phyloP scores from a whole-genome alignment of 2,888 invertebrate genomes.

The Hydroisotoma schaefferi region DNA sequence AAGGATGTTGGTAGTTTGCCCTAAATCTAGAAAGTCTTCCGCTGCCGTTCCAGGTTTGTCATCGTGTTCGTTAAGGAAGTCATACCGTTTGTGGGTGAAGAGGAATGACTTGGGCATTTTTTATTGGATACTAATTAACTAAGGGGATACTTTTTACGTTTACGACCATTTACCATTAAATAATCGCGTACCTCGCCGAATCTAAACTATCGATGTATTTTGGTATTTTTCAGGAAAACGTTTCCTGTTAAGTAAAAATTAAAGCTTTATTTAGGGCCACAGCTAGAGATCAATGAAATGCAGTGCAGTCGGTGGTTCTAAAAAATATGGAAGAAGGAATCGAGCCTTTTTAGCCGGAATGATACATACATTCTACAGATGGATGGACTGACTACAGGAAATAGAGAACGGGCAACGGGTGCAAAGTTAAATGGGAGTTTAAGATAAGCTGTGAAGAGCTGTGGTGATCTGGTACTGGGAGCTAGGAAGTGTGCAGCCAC shows the following conservation, averaged over 20 bases:
- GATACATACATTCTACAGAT: neutral
- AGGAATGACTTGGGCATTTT: slow-evolving; percentile 64
- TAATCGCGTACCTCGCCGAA: too few species aligned
- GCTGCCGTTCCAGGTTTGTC: slow-evolving; percentile 12
- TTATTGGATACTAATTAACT: neutral
- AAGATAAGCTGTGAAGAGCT: too few species aligned
- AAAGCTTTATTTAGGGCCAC: too few species aligned
- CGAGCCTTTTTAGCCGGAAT: neutral
- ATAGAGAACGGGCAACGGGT: neutral
- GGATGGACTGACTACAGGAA: neutral
- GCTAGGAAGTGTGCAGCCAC: too few species aligned
- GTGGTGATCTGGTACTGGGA: neutral
- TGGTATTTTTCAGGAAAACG: too few species aligned
- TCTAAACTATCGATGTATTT: too few species aligned
- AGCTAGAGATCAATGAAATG: too few species aligned
- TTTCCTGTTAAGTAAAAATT: too few species aligned
- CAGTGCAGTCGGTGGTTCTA: slow-evolving; percentile 24
- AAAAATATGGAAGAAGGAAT: neutral
- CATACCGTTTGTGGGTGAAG: slow-evolving; percentile 62
- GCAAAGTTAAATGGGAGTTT: slow-evolving; percentile 1
- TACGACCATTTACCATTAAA: too few species aligned
- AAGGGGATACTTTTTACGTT: too few species aligned
- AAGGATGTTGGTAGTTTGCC: slow-evolving; percentile 2
- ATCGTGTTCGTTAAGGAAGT: slow-evolving; percentile 39
- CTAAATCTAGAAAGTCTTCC: slow-evolving; percentile 4